phyloP scores from a whole-genome alignment of 64 coral and sea anemone genomes.

The Acropora yongei region DNA sequence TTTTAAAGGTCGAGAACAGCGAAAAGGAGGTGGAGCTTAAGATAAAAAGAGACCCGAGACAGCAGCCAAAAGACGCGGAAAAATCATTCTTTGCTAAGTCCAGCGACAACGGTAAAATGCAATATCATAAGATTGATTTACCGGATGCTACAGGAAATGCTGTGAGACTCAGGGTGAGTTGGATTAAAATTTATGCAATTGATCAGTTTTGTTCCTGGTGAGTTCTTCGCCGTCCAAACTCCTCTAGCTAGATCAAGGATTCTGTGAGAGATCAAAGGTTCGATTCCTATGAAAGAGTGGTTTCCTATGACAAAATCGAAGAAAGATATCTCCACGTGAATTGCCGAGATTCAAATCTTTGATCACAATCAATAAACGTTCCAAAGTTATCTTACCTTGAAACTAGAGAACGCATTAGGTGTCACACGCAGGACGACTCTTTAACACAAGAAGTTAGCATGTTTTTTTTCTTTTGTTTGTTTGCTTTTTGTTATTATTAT shows the following conservation, averaged over 20 bases:
- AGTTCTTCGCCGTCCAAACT: neutral
- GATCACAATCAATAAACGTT: too few relatives aligned
- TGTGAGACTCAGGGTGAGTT: neutral
- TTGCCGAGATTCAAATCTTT: too few relatives aligned
- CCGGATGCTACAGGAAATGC: neutral
- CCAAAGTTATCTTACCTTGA: too few relatives aligned
- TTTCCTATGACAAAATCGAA: too few relatives aligned
- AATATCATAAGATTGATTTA: conserved; percentile 48
- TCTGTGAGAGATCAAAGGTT: neutral
- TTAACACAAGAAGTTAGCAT: too few relatives aligned
- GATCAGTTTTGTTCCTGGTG: neutral
- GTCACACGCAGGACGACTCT: too few relatives aligned
- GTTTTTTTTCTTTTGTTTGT: neutral
- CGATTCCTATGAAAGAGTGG: too few relatives aligned
- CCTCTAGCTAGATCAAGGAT: neutral
- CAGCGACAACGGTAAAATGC: conserved; percentile 60
- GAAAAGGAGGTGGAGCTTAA: conserved; percentile 38
- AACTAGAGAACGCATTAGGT: too few relatives aligned
- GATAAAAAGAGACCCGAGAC: neutral
- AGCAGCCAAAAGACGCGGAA: neutral
- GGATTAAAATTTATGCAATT: neutral
- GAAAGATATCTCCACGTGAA: too few relatives aligned
- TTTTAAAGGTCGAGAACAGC: conserved; percentile 17
- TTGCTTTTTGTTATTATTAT: too few relatives aligned
- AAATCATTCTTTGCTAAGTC: conserved; percentile 37